phyloP scores from a whole-genome alignment of 2,797 vertebrate species.

The Cyclopterus lumpus region DNA sequence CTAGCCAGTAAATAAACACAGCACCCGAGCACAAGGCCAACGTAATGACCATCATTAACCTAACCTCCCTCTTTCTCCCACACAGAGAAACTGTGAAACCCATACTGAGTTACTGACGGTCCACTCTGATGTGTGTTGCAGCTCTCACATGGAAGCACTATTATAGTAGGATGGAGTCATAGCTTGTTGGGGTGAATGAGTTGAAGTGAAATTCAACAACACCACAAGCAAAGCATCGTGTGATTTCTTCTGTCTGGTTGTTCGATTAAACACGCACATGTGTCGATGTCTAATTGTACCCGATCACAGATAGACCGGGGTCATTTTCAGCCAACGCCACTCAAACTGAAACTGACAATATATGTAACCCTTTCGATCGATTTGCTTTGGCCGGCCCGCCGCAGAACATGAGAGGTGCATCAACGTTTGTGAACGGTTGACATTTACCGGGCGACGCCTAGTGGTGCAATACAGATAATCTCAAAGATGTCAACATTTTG shows the following conservation, averaged over 20 bases:
- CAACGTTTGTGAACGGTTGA: conserved; percentile 26
- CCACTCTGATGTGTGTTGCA: conserved; percentile 18
- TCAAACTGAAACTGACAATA: conserved; percentile 48
- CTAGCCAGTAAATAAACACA: conserved; percentile 80
- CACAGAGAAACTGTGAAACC: conserved; percentile 59
- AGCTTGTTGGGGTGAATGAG: conserved; percentile 10
- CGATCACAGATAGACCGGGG: conserved; percentile 23
- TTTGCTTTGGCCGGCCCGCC: conserved; percentile 44
- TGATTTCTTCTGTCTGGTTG: conserved; percentile 38
- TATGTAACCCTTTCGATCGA: conserved; percentile 28
- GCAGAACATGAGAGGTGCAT: conserved; percentile 20
- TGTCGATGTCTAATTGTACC: conserved; percentile 47
- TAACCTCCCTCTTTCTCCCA: conserved; percentile 63
- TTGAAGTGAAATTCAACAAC: conserved; percentile 28
- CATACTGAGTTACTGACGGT: conserved; percentile 47
- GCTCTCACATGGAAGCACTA: conserved; percentile 33
- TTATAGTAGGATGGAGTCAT: background rate
- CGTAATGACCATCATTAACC: conserved; percentile 80
- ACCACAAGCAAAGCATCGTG: conserved; percentile 16
- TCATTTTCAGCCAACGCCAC: conserved; percentile 10
- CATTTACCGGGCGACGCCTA: conserved; percentile 51
- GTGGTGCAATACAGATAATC: conserved; percentile 51
- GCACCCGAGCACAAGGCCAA: conserved; percentile 69
- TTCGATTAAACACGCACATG: conserved; percentile 26
- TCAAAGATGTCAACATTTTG: conserved; percentile 34